Conservation (phyloP, 2,797 vertebrate species). For the Enteromius afrohamiltoni region DNA sequence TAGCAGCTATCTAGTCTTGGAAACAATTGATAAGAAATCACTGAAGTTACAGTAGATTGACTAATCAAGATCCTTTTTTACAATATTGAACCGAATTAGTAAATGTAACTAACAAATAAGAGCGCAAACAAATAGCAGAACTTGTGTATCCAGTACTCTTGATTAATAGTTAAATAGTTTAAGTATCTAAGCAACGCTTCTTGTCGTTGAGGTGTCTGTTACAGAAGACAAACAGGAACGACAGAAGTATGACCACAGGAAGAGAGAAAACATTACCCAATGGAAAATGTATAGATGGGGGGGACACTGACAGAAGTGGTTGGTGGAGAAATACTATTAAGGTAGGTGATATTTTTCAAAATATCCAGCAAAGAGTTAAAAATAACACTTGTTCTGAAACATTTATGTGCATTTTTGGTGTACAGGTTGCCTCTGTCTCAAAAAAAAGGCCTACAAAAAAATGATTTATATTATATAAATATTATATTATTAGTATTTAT, state of each 20-base stretch:
- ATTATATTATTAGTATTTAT: no score
- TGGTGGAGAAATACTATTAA: slow-evolving; percentile 76
- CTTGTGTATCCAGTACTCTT: background rate
- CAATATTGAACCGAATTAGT: background rate
- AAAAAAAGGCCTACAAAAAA: background rate
- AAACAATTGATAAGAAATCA: background rate
- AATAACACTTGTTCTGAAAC: background rate
- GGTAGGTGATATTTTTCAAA: slow-evolving; percentile 65
- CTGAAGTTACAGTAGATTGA: background rate
- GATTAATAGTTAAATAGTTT: slow-evolving; percentile 58
- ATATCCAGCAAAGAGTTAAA: background rate
- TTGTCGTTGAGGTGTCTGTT: slow-evolving; percentile 40
- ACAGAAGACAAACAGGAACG: slow-evolving; percentile 33
- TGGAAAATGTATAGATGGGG: slow-evolving; percentile 62
- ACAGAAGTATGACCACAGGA: slow-evolving; percentile 46
- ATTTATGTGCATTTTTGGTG: background rate
- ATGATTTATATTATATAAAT: no score
- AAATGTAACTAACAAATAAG: background rate
- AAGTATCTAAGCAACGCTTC: slow-evolving; percentile 48
- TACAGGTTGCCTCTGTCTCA: background rate
- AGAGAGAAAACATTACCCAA: slow-evolving; percentile 66
- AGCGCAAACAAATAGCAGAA: background rate
- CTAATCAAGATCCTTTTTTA: background rate
- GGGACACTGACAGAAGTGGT: slow-evolving; percentile 67
- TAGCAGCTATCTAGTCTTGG: background rate